Base-by-base conservation (phyloP, 2,888 invertebrate species). In the Andrena chrysosceles region DNA sequence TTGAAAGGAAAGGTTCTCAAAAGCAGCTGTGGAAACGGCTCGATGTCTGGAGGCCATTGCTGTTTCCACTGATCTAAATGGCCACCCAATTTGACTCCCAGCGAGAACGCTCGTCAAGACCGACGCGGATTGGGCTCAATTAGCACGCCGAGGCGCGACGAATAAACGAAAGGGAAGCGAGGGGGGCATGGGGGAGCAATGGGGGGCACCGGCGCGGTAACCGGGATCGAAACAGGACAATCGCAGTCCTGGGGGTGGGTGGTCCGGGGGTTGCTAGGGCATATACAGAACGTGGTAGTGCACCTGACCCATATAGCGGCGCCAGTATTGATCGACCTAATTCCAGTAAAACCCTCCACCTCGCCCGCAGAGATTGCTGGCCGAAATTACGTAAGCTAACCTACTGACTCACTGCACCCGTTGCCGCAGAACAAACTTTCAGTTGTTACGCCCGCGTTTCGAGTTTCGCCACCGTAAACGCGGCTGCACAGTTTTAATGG, bases 321-420 rank as follows among this genome's bases (percentile, higher is more conserved):
- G 84, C 81, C 85, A 86, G 89, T 93, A 93, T 93, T 93, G 93
- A 93, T 93, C 90, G 93, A 93, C 93, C 93, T 87, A 93, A 93
- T 93, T 92, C 89, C 76, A 20, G 75, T 42, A 79, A 89, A 88
- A 89, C 89, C 86, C 86, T 83, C 86, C 42, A 5, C 42, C 70
- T 79, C 88, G 62, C 79, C 77, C 83, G 72, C 83, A 69, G 80
- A 87, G 83, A 78, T 72, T 78, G 80, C 79, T 83, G 78, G 83
- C 73, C 86, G 86, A 90, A 90, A 91, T 91, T 91, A 91, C 90
- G 89, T 87, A 91, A 92, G 83, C 87, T 90, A 90, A 91, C 90
- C 91, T 88, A 92, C 89, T 92, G 91, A 90, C 91, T 92, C 90
- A 90, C 87, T 88, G 85, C 79, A 68, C 86, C 74, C 80, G 76